These are phyloP conservation scores for Rostratula benghalensis DNA, from an alignment of 2,113 vertebrate genomes.

Conservation along the genomic window DNA sequence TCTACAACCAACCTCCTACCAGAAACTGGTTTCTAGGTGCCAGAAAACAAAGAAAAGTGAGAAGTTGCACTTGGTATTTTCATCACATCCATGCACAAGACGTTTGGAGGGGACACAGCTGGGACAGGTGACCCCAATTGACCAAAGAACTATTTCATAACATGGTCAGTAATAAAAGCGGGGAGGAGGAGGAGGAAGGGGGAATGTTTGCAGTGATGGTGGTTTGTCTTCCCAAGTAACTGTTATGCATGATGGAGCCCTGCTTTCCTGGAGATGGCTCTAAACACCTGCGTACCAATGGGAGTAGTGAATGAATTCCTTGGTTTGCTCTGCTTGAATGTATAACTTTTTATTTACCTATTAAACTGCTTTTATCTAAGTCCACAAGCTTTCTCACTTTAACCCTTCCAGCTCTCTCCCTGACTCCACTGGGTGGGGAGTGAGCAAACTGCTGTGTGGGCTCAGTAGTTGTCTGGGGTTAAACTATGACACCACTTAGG, in stretches of 20 bases:
- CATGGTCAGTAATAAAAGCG: background rate
- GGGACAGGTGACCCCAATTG: background rate
- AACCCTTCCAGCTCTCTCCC: background rate
- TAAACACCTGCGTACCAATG: background rate
- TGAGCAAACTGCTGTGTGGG: background rate
- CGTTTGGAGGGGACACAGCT: fast-evolving
- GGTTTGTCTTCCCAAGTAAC: background rate
- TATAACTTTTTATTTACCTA: background rate
- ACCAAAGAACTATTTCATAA: background rate
- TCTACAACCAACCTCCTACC: background rate
- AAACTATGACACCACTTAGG: background rate
- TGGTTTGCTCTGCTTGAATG: background rate
- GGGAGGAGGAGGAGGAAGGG: no score
- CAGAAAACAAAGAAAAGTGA: background rate
- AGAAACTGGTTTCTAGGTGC: background rate
- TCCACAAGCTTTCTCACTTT: background rate
- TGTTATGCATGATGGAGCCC: fast-evolving
- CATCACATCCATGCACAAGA: background rate
- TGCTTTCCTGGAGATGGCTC: background rate
- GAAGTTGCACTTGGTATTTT: background rate
- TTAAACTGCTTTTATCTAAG: background rate
- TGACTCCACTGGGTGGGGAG: background rate
- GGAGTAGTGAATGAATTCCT: background rate
- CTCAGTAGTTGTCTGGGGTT: background rate
- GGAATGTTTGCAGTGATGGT: fast-evolving